These are phyloP conservation scores for Atethmia centrago DNA, from an alignment of 2,888 invertebrate genomes.

Conservation along the genomic window DNA sequence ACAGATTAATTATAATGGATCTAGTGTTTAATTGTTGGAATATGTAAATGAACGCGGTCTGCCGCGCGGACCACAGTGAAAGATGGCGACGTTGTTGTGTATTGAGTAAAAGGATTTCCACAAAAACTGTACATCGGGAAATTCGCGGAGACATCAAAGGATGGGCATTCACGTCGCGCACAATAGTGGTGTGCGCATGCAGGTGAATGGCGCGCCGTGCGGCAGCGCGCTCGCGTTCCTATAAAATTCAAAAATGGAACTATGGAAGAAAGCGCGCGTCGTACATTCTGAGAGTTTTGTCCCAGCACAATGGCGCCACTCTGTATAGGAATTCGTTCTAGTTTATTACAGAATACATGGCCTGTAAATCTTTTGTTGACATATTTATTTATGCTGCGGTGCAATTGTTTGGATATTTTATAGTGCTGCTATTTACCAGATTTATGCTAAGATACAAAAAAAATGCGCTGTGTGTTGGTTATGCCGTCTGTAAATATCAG, in stretches of 20 bases:
- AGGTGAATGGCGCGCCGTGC: slow-evolving; percentile 64
- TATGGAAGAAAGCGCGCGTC: slow-evolving; percentile 73
- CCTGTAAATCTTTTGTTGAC: slow-evolving; percentile 66
- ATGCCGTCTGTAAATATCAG: not conserved
- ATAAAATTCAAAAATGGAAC: slow-evolving; percentile 78
- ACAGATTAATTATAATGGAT: slow-evolving; percentile 84
- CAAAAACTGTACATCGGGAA: slow-evolving; percentile 64
- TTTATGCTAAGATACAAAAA: slow-evolving; percentile 47
- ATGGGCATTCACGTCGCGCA: slow-evolving; percentile 69
- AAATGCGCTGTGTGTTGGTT: slow-evolving; percentile 4
- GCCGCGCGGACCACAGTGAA: slow-evolving; percentile 24
- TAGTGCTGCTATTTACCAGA: slow-evolving; percentile 55
- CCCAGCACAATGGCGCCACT: slow-evolving; percentile 69
- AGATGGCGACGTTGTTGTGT: slow-evolving; percentile 34
- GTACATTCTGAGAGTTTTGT: slow-evolving; percentile 74
- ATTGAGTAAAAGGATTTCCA: slow-evolving; percentile 34
- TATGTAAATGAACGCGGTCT: slow-evolving; percentile 75
- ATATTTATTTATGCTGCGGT: slow-evolving; percentile 54
- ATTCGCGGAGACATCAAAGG: slow-evolving; percentile 71
- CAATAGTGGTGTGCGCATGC: slow-evolving; percentile 71
- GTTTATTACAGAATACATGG: slow-evolving; percentile 71
- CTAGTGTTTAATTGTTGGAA: slow-evolving; percentile 72
- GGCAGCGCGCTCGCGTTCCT: slow-evolving; percentile 67
- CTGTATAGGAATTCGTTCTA: slow-evolving; percentile 73
- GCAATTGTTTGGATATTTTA: slow-evolving; percentile 63